A percentile compares a stretch with the other conserved stretches of the same genome.
These are phyloP conservation scores for Camponotus pennsylvanicus DNA, from an alignment of 1,140 invertebrate species.

Conservation along the genomic window DNA sequence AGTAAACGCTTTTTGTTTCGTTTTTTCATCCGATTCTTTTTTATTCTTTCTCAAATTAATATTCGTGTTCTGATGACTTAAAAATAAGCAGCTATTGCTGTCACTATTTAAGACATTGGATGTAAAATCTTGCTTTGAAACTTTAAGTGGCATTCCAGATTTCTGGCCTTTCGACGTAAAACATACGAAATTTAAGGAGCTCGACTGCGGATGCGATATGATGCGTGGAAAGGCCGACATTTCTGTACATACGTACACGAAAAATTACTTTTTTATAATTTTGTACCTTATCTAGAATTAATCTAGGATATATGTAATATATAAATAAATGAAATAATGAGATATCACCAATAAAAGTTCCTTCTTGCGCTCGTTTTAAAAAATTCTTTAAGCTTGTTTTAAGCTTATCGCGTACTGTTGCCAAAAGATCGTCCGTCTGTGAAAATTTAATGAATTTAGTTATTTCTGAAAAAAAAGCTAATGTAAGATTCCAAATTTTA, in stretches of 20 bases:
- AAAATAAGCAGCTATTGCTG: conserved; percentile 4
- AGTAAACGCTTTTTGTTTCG: not conserved
- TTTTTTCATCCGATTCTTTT: not conserved
- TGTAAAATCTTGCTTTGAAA: conserved; percentile 17
- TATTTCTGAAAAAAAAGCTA: not conserved
- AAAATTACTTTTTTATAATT: conserved; percentile 52
- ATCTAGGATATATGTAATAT: not conserved
- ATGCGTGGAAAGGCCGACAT: conserved; percentile 53
- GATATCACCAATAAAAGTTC: conserved; percentile 65
- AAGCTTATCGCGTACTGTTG: conserved; percentile 64
- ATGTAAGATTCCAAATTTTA: not conserved
- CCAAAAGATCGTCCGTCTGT: conserved; percentile 64
- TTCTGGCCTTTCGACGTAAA: conserved; percentile 31
- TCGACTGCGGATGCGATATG: conserved; percentile 41
- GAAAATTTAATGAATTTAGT: conserved; percentile 41
- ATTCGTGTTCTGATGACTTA: not conserved
- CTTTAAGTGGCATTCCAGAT: conserved; percentile 36
- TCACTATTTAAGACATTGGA: not conserved
- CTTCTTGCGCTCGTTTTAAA: conserved; percentile 72
- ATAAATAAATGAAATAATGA: conserved; percentile 35
- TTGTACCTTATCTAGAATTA: conserved; percentile 26
- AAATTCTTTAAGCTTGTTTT: conserved; percentile 74
- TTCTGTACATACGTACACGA: conserved; percentile 50
- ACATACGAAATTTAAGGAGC: not conserved
- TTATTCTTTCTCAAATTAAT: not conserved